Percentiles rank a stretch among this genome's conserved stretches.
These are phyloP conservation scores for Calliphora vicina DNA, from an alignment of 1,140 invertebrate genomes.

Conservation along the genomic window DNA sequence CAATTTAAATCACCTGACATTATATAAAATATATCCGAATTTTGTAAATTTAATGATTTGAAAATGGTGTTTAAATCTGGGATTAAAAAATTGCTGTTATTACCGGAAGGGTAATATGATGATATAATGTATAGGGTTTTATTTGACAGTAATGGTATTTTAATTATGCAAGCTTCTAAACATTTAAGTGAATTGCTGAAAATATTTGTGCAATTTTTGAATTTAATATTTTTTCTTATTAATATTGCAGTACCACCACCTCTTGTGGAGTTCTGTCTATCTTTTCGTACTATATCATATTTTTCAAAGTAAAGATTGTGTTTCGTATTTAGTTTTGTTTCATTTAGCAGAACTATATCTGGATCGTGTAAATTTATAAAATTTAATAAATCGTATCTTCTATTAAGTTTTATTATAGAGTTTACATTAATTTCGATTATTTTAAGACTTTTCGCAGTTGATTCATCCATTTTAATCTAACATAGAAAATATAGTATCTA, in stretches of 20 bases:
- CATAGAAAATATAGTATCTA: background rate
- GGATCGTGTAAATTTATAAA: background rate
- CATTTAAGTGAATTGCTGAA: background rate
- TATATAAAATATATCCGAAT: slow-evolving; percentile 25
- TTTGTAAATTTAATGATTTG: background rate
- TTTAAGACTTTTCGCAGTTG: background rate
- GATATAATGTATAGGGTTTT: slow-evolving; percentile 10
- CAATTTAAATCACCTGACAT: background rate
- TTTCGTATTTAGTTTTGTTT: background rate
- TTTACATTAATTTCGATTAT: background rate
- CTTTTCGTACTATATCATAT: background rate
- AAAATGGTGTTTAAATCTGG: background rate
- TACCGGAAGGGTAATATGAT: slow-evolving; percentile 5
- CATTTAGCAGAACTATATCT: slow-evolving; percentile 4
- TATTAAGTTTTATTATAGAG: background rate
- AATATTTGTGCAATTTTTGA: background rate
- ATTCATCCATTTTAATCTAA: background rate
- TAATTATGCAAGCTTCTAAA: slow-evolving; percentile 18
- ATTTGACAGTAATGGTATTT: slow-evolving; percentile 4
- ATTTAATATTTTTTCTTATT: slow-evolving; percentile 26
- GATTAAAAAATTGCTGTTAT: background rate
- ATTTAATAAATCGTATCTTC: background rate
- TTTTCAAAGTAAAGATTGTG: background rate
- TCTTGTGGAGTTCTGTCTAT: background rate
- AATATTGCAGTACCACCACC: background rate